These are phyloP conservation scores for Oryzias javanicus DNA, from an alignment of 2,113 vertebrate species.

Conservation along the genomic window DNA sequence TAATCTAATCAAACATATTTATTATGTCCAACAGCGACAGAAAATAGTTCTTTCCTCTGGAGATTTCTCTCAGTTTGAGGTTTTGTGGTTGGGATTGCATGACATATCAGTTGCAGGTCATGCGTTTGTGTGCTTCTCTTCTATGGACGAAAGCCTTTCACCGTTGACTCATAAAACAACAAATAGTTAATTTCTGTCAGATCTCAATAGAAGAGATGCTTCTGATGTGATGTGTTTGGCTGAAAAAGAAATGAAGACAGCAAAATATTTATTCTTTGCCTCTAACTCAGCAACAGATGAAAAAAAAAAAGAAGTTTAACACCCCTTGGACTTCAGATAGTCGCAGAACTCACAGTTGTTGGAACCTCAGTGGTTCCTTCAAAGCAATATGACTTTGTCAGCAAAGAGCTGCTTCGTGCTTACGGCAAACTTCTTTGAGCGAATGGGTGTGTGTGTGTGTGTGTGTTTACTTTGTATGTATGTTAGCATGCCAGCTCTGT, in stretches of 20 bases:
- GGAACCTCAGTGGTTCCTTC: conserved; percentile 1
- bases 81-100: neutral
- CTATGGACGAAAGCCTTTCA: conserved; percentile 21
- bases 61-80: neutral
- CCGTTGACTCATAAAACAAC: conserved; percentile 5
- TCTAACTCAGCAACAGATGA: conserved; percentile 20
- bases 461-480: too few species aligned
- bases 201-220: neutral
- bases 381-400: conserved; percentile 7
- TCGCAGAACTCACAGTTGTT: conserved; percentile 12
- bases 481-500: conserved; percentile 23
- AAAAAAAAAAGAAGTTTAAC: neutral
- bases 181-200: conserved; percentile 19
- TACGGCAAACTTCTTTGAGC: neutral
- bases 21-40: too few species aligned
- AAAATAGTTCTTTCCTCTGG: neutral
- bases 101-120: conserved; percentile 2
- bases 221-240: conserved; percentile 21
- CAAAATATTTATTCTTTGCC: conserved; percentile 5
- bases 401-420: neutral
- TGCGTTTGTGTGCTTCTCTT: neutral
- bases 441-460: neutral
- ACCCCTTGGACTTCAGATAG: conserved; percentile 18
- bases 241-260: conserved; percentile 1
- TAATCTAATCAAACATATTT: too few species aligned